These are phyloP conservation scores for Atherinosoma microstoma DNA, from an alignment of 2,797 vertebrate genomes.

Conservation along the genomic window DNA sequence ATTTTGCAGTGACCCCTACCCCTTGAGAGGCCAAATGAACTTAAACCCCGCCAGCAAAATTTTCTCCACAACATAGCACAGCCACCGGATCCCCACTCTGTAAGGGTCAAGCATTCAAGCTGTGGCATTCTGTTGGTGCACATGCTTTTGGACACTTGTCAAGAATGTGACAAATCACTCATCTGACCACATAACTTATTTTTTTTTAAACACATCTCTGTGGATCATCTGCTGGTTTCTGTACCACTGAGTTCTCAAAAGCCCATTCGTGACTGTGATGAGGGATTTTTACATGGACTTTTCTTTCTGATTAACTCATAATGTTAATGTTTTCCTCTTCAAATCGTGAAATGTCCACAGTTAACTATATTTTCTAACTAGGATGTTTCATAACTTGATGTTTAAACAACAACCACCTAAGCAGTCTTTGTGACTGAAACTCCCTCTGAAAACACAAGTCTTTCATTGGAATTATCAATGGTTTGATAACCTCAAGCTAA, in stretches of 20 bases:
- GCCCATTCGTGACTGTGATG: too few relatives aligned
- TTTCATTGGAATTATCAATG: too few relatives aligned
- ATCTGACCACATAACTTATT: not conserved
- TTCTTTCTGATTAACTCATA: too few relatives aligned
- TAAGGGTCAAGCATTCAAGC: not conserved
- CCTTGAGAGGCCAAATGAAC: slow-evolving; percentile 1
- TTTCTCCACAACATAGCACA: not conserved
- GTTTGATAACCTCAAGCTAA: too few relatives aligned
- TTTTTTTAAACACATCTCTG: too few relatives aligned
- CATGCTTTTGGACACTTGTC: not conserved
- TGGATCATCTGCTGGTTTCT: not conserved
- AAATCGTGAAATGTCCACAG: too few relatives aligned
- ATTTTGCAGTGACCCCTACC: not conserved
- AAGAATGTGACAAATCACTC: not conserved
- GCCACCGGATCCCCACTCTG: not conserved
- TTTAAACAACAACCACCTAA: not conserved
- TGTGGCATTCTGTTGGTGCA: not conserved
- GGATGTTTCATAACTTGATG: not conserved
- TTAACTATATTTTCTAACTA: not conserved
- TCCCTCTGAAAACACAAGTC: too few relatives aligned
- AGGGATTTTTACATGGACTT: too few relatives aligned
- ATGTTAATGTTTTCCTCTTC: too few relatives aligned
- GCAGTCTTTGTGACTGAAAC: not conserved
- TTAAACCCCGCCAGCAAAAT: not conserved
- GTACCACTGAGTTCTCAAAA: too few relatives aligned